These are phyloP conservation scores for Bos javanicus DNA, from an alignment of 2,113 vertebrate species.

Conservation along the genomic window DNA sequence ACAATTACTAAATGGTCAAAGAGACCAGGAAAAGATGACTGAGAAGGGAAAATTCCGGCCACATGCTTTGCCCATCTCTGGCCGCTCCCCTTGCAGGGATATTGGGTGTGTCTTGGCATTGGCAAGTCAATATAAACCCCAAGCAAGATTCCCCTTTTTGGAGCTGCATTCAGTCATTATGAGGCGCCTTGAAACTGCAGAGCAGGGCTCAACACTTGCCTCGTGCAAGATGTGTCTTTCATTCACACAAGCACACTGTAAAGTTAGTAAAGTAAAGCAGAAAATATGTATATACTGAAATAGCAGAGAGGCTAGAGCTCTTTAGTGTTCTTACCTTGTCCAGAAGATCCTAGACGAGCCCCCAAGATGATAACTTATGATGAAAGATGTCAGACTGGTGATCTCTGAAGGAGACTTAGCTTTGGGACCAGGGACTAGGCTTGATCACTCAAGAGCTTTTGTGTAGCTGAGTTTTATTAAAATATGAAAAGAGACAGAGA, in stretches of 20 bases:
- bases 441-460: background rate
- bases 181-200: background rate
- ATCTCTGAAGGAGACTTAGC: background rate
- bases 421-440: background rate
- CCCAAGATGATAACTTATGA: background rate
- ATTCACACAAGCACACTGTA: background rate
- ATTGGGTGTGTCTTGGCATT: background rate
- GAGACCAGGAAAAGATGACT: background rate
- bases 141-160: background rate
- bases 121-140: background rate
- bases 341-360: background rate
- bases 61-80: background rate
- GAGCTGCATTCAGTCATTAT: background rate
- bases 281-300: background rate
- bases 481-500: background rate
- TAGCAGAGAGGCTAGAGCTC: background rate
- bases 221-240: accelerated
- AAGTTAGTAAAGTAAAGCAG: background rate
- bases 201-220: background rate
- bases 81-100: background rate
- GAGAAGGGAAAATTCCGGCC: accelerated
- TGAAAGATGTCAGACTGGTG: background rate
- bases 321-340: background rate
- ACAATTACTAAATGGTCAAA: background rate
- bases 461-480: background rate